phyloP scores from a whole-genome alignment of 2,113 vertebrate genomes.

The Myotis yumanensis region DNA sequence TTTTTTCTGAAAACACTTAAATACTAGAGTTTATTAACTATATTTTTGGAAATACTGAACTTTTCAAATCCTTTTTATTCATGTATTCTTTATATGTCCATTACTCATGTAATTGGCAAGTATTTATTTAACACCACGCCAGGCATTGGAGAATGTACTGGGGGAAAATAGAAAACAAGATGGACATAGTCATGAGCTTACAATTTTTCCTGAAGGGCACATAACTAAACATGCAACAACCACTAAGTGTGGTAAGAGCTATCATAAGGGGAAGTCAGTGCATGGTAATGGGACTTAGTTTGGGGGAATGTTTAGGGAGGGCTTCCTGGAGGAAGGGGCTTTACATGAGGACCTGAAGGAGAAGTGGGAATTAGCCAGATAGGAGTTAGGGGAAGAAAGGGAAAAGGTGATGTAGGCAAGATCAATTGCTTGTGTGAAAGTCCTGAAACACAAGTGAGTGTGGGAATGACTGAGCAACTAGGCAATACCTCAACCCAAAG shows the following conservation, averaged over 20 bases:
- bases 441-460: neutral
- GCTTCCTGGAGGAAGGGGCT: slow-evolving; percentile 14
- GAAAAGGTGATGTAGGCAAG: neutral
- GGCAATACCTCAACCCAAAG: neutral
- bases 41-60: neutral
- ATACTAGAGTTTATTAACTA: neutral
- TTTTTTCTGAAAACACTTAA: neutral
- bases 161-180: neutral
- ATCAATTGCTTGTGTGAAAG: neutral
- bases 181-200: neutral
- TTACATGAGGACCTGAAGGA: neutral
- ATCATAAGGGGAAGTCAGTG: neutral
- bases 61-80: neutral
- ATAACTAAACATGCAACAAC: neutral
- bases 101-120: neutral
- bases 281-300: neutral
- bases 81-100: neutral
- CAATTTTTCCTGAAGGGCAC: neutral
- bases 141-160: neutral
- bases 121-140: neutral
- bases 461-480: neutral
- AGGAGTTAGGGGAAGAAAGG: neutral
- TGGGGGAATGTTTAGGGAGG: neutral
- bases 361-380: neutral
- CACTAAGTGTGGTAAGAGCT: neutral